Conservation (phyloP, 2,113 vertebrate genomes). For the Nothoprocta perdicaria region DNA sequence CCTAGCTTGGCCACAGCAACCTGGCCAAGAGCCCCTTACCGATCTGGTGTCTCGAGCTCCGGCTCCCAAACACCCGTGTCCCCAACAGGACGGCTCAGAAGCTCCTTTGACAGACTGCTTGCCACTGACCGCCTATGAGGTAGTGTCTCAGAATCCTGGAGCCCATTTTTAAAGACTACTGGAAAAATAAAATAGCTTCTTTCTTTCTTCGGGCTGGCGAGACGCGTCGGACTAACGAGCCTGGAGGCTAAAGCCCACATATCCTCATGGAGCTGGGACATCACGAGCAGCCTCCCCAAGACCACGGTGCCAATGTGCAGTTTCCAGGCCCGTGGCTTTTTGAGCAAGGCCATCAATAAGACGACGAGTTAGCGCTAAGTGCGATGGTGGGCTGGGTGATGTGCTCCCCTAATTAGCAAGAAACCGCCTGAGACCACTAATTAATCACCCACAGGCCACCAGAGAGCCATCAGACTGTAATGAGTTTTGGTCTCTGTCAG, state of each 20-base stretch:
- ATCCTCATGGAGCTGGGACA: constrained; percentile 44
- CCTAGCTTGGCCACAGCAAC: constrained; percentile 43
- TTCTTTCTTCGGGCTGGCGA: constrained; percentile 61
- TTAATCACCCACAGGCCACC: constrained; percentile 70
- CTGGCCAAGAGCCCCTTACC: constrained; percentile 1
- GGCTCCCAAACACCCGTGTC: constrained; percentile 68
- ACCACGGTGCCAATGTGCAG: constrained; percentile 25
- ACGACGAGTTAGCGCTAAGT: background rate
- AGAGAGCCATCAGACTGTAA: constrained; percentile 52
- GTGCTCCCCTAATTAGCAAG: background rate
- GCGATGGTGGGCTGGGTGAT: constrained; percentile 20
- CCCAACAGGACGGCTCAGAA: constrained; percentile 73
- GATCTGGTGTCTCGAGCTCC: constrained; percentile 60
- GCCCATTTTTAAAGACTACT: constrained; percentile 80
- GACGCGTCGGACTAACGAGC: constrained; percentile 55
- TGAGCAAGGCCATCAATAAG: constrained; percentile 29
- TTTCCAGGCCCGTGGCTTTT: constrained; percentile 40
- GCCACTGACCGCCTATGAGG: constrained; percentile 81
- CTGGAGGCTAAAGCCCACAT: constrained; percentile 64
- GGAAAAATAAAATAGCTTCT: constrained; percentile 72
- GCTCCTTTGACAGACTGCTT: constrained; percentile 77
- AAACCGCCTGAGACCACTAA: constrained; percentile 55
- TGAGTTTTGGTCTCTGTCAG: constrained; percentile 57
- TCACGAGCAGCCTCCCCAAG: constrained; percentile 48
- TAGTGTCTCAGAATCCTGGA: constrained; percentile 85